Evolutionary conservation across 2,797 vertebrate genomes (phyloP).

Genomic region (Holocentrus rufus): DNA sequence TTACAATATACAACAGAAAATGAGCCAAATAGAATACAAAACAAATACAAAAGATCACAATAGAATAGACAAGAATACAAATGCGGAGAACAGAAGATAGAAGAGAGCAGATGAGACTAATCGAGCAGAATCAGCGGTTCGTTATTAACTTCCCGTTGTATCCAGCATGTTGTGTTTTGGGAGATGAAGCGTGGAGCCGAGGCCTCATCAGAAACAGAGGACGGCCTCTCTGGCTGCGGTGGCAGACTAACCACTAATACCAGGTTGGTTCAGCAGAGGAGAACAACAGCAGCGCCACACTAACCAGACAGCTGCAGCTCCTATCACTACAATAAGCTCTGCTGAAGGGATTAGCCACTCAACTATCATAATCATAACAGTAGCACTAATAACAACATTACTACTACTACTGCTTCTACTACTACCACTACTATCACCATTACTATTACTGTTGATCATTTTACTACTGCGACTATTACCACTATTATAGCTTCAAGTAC

Average conservation of each 20-base stretch:
- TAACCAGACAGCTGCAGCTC: slow-evolving; percentile 69
- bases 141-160: slow-evolving; percentile 16
- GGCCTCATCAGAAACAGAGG: slow-evolving; percentile 46
- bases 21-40: slow-evolving; percentile 10
- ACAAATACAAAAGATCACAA: background rate
- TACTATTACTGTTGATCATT: too few relatives aligned
- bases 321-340: slow-evolving; percentile 45
- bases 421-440: too few relatives aligned
- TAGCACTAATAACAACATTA: too few relatives aligned
- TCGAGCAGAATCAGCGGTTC: background rate
- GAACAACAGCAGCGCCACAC: slow-evolving; percentile 69
- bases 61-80: slow-evolving; percentile 15
- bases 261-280: slow-evolving; percentile 68
- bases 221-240: slow-evolving; percentile 55
- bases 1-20: background rate
- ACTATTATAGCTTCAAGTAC: too few relatives aligned
- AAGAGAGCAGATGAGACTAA: background rate
- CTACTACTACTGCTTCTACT: too few relatives aligned
- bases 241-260: slow-evolving; percentile 70
- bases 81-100: background rate
- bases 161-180: slow-evolving; percentile 9
- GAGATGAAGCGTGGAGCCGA: slow-evolving; percentile 32
- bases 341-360: slow-evolving; percentile 39
- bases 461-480: too few relatives aligned
- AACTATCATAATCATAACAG: slow-evolving; percentile 32